A percentile compares a stretch with the other conserved stretches of the same genome.
Conservation (phyloP, 2,888 invertebrate species). For the Cataglyphis altisquamis region DNA sequence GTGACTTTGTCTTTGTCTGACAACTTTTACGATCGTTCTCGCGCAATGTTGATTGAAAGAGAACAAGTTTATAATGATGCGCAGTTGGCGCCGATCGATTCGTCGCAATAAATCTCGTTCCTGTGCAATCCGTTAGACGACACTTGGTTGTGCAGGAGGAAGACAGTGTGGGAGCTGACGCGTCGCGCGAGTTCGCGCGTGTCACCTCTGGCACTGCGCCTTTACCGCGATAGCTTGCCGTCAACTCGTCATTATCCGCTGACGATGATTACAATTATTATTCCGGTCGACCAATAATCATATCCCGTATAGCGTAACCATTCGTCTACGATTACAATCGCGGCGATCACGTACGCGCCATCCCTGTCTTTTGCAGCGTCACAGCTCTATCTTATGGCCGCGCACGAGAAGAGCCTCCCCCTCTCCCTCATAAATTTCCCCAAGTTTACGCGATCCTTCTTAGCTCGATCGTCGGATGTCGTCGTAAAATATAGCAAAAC, state of each 20-base stretch:
- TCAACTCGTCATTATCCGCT: conserved; percentile 78
- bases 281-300: conserved; percentile 83
- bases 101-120: conserved; percentile 39
- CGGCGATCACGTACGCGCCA: conserved; percentile 80
- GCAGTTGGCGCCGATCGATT: conserved; percentile 15
- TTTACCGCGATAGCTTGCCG: conserved; percentile 38
- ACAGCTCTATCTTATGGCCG: not conserved
- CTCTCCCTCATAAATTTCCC: not conserved
- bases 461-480: not conserved
- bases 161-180: conserved; percentile 63
- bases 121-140: conserved; percentile 55
- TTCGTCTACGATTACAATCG: conserved; percentile 75
- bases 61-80: conserved; percentile 9
- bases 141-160: conserved; percentile 44
- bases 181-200: conserved; percentile 65
- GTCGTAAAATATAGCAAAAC: not conserved
- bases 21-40: not conserved
- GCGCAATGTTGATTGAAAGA: not conserved
- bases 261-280: conserved; percentile 83
- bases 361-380: conserved; percentile 67
- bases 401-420: not conserved
- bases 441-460: conserved; percentile 4
- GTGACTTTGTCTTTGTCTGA: not conserved
- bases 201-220: conserved; percentile 76
- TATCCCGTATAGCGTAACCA: conserved; percentile 80